Percentiles rank a stretch among this genome's conserved stretches.
phyloP scores from a whole-genome alignment of 2,888 invertebrate genomes.

The Dynastes grantii region DNA sequence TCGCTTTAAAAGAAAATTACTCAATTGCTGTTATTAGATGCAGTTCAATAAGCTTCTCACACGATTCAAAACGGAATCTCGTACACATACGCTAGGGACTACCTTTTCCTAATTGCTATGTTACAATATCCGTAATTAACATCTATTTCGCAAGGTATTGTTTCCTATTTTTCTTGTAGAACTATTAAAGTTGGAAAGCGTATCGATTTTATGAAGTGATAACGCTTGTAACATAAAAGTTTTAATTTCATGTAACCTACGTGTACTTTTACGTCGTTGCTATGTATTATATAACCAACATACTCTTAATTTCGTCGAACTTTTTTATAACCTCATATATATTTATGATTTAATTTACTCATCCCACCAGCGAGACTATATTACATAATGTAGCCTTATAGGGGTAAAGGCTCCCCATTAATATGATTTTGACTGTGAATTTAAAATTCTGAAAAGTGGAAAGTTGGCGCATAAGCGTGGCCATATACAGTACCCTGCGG shows the following conservation, averaged over 20 bases:
- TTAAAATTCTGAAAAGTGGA: no score
- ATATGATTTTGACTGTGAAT: no score
- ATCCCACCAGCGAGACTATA: no score
- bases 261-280: not conserved
- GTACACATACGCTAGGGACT: not conserved
- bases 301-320: no score
- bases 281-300: no score
- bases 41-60: slow-evolving; percentile 15
- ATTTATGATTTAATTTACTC: no score
- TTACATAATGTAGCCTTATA: no score
- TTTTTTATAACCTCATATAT: no score
- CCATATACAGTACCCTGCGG: no score
- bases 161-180: not conserved
- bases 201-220: slow-evolving; percentile 36
- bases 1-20: slow-evolving; percentile 12
- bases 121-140: slow-evolving; percentile 21
- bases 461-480: no score
- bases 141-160: slow-evolving; percentile 13
- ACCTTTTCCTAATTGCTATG: not conserved
- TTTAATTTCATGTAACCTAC: slow-evolving; percentile 10
- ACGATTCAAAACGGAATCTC: not conserved
- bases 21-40: slow-evolving; percentile 4
- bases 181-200: slow-evolving; percentile 31
- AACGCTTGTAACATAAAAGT: not conserved
- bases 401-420: no score